These are phyloP conservation scores for Tribolium freemani DNA, from an alignment of 2,888 invertebrate genomes.

Conservation along the genomic window DNA sequence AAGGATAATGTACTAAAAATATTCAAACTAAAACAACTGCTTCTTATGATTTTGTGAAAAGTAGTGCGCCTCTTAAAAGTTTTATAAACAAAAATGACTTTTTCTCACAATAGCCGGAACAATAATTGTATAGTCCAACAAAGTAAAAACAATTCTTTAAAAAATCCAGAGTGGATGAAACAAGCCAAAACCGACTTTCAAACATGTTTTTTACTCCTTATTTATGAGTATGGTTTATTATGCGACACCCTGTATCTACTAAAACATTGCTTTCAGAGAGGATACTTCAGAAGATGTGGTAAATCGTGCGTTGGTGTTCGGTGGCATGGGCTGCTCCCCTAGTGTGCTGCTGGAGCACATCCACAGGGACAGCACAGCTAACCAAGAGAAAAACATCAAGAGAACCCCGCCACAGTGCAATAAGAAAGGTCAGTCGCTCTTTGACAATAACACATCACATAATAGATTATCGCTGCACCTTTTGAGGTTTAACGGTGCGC, in stretches of 20 bases:
- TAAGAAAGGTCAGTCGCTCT: conserved; percentile 54
- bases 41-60: too few species aligned
- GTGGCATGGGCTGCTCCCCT: conserved; percentile 76
- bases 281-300: conserved; percentile 32
- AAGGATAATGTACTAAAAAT: too few species aligned
- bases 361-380: conserved; percentile 71
- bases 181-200: too few species aligned
- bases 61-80: too few species aligned
- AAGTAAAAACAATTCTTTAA: too few species aligned
- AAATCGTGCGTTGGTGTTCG: conserved; percentile 27
- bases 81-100: too few species aligned
- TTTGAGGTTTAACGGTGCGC: conserved; percentile 12
- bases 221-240: too few species aligned
- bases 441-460: conserved; percentile 3
- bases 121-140: too few species aligned
- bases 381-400: conserved; percentile 58
- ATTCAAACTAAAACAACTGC: too few species aligned
- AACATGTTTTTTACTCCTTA: too few species aligned
- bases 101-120: too few species aligned
- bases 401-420: conserved; percentile 46
- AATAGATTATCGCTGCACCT: conserved; percentile 15
- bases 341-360: conserved; percentile 76
- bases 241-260: neutral
- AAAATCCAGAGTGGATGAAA: too few species aligned
- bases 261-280: neutral